Percentiles rank a stretch among this genome's conserved stretches.
phyloP scores from a whole-genome alignment of 2,888 invertebrate genomes.

The Embidobia sp. region DNA sequence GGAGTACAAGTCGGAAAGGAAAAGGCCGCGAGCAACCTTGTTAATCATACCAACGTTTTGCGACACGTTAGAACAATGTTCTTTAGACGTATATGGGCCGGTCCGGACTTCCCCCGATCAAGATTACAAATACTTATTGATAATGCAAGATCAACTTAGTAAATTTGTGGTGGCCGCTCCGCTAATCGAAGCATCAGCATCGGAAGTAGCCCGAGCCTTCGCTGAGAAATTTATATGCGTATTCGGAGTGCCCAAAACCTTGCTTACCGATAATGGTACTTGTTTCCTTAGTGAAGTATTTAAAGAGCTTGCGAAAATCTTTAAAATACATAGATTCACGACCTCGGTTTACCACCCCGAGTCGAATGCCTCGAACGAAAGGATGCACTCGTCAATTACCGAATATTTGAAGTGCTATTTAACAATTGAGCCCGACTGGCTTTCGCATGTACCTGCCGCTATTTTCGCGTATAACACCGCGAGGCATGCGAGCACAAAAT shows the following conservation, averaged over 20 bases:
- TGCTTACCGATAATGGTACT: not conserved
- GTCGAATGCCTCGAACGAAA: not conserved
- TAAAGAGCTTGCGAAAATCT: not conserved
- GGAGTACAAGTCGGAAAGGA: not conserved
- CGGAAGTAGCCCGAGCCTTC: not conserved
- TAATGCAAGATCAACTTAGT: no score
- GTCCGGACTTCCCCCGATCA: no score
- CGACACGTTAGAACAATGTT: not conserved
- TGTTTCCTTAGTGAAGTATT: not conserved
- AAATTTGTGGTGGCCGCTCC: no score
- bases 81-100: constrained; percentile 7
- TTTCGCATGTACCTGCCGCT: no score
- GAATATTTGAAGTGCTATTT: constrained; percentile 1
- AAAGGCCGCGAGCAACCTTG: not conserved
- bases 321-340: not conserved
- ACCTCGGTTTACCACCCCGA: not conserved
- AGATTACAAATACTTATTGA: no score
- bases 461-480: no score
- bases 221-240: not conserved
- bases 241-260: not conserved
- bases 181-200: not conserved
- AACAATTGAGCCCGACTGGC: no score
- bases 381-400: not conserved
- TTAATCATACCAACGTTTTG: not conserved
- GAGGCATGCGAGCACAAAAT: no score